Conservation (phyloP, 2,797 vertebrate genomes). For the Sarcoramphus papa region DNA sequence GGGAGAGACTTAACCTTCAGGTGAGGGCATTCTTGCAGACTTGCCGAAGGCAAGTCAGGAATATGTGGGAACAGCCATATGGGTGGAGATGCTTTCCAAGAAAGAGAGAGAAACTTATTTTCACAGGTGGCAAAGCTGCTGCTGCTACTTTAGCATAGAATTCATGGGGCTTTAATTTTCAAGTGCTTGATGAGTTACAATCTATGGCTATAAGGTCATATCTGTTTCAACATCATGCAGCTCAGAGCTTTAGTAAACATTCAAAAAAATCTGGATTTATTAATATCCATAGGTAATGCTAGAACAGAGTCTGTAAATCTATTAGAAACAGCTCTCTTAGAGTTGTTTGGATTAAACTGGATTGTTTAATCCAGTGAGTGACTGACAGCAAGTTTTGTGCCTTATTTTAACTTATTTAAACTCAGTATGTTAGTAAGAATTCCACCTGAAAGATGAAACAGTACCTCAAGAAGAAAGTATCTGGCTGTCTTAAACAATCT, state of each 20-base stretch:
- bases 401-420: background rate
- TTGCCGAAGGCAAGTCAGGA: background rate
- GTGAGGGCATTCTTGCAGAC: background rate
- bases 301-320: background rate
- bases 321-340: background rate
- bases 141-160: background rate
- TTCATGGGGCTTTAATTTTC: background rate
- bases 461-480: background rate
- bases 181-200: background rate
- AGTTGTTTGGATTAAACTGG: background rate
- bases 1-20: background rate
- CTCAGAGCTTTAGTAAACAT: background rate
- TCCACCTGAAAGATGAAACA: background rate
- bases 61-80: fast-evolving
- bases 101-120: background rate
- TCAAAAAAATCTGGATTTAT: background rate
- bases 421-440: background rate
- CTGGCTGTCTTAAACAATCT: background rate
- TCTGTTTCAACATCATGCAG: background rate
- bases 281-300: background rate
- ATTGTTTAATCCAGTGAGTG: background rate
- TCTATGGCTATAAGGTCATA: background rate
- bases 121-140: background rate
- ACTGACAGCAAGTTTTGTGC: background rate
- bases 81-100: background rate